These are phyloP conservation scores for Scomberomorus guttatus DNA, from an alignment of 2,797 vertebrate species.

Conservation along the genomic window DNA sequence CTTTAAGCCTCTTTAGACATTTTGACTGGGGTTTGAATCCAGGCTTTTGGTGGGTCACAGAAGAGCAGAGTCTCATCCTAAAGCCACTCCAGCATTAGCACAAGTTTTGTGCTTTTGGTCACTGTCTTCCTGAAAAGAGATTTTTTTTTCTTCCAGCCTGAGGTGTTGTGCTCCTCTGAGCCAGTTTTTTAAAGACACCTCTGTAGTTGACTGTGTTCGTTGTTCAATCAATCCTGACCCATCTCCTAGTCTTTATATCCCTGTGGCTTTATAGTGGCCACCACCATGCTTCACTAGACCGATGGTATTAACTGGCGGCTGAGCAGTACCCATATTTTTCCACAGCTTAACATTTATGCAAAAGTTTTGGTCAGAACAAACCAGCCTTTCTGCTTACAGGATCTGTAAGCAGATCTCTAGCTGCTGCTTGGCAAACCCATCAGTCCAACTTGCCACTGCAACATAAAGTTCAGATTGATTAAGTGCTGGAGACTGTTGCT, in stretches of 20 bases:
- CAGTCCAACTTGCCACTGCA: not conserved
- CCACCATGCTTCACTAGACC: not conserved
- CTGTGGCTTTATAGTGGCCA: not conserved
- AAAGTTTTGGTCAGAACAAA: not conserved
- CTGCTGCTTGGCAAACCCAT: not conserved
- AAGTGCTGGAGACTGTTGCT: not conserved
- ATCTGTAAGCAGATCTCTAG: not conserved
- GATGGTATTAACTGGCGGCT: not conserved
- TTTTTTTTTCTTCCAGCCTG: not conserved
- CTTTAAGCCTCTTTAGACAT: conserved; percentile 8
- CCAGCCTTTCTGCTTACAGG: not conserved
- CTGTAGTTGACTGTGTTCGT: not conserved
- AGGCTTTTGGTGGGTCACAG: not conserved
- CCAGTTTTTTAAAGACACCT: not conserved
- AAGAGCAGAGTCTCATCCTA: not conserved
- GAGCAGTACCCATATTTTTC: not conserved
- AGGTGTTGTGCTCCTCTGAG: not conserved
- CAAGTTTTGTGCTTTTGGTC: not conserved
- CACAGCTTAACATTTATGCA: not conserved
- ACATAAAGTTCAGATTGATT: not conserved
- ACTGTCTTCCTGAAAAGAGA: not conserved
- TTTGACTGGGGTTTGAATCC: not conserved
- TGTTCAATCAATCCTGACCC: not conserved
- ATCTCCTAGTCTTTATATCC: not conserved
- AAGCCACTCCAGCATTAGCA: not conserved